A percentile compares a stretch with the other conserved stretches of the same genome.
phyloP scores from a whole-genome alignment of 2,113 vertebrate species.

The Paedocypris sp. region DNA sequence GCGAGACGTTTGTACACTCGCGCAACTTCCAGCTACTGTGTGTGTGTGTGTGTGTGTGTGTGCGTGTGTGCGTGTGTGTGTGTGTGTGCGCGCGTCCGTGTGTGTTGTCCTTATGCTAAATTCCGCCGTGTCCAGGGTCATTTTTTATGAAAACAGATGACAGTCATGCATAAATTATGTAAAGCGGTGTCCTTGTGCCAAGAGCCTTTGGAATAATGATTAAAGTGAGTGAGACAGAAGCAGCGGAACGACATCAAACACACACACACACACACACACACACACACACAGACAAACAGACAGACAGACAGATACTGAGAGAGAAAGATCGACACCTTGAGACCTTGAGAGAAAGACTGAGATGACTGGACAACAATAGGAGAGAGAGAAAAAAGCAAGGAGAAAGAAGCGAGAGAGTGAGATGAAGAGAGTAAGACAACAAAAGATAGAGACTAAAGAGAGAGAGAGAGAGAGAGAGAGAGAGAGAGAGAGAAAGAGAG shows the following conservation, averaged over 20 bases:
- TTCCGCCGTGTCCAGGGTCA: slow-evolving; percentile 48
- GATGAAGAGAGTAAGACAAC: no score
- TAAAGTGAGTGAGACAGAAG: slow-evolving; percentile 43
- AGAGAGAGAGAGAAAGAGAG: no score
- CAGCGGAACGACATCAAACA: slow-evolving; percentile 38
- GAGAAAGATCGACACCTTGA: no score
- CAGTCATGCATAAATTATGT: slow-evolving; percentile 72
- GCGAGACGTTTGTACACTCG: no score
- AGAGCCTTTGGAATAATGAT: slow-evolving; percentile 65
- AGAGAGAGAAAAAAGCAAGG: no score
- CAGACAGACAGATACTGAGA: not conserved
- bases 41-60: no score
- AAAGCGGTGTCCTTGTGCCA: slow-evolving; percentile 71
- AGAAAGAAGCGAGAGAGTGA: no score
- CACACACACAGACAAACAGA: slow-evolving; percentile 12
- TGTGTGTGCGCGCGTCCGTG: slow-evolving; percentile 45
- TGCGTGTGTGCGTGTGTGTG: slow-evolving; percentile 50
- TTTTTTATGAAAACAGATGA: slow-evolving; percentile 68
- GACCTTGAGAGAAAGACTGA: no score
- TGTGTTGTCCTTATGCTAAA: slow-evolving; percentile 61
- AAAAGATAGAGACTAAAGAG: no score
- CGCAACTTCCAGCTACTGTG: no score
- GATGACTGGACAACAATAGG: no score
- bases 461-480: no score
- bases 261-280: not conserved